Evolutionary conservation across 2,888 invertebrate species (phyloP).

Genomic region (Pyrocoelia pectoralis): DNA sequence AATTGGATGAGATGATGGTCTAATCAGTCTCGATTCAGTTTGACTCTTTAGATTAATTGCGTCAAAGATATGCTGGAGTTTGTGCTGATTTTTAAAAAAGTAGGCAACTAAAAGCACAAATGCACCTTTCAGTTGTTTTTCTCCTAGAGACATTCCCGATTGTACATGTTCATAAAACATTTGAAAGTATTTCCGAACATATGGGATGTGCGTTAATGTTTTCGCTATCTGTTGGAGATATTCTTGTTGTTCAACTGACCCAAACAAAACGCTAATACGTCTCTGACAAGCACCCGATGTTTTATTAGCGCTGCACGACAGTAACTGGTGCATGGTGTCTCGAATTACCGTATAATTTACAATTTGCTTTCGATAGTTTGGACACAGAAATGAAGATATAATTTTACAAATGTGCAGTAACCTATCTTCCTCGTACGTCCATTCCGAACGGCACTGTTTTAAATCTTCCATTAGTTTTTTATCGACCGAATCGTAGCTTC

Average conservation of each 20-base stretch:
- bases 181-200: slow-evolving; percentile 33
- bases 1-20: neutral
- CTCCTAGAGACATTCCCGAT: slow-evolving; percentile 11
- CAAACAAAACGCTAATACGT: slow-evolving; percentile 59
- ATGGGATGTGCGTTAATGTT: slow-evolving; percentile 23
- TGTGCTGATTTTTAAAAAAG: slow-evolving; percentile 26
- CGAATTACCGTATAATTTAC: slow-evolving; percentile 62
- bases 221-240: slow-evolving; percentile 22
- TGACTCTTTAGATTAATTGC: slow-evolving; percentile 13
- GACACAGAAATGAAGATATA: slow-evolving; percentile 65
- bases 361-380: slow-evolving; percentile 57
- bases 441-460: slow-evolving; percentile 68
- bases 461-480: slow-evolving; percentile 68
- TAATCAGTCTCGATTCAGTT: neutral
- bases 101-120: slow-evolving; percentile 36
- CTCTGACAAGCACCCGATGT: slow-evolving; percentile 74
- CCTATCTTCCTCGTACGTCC: slow-evolving; percentile 74
- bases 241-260: slow-evolving; percentile 15
- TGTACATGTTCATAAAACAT: slow-evolving; percentile 22
- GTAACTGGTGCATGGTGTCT: slow-evolving; percentile 64
- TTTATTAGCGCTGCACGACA: slow-evolving; percentile 67
- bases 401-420: slow-evolving; percentile 73
- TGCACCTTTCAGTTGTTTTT: slow-evolving; percentile 28
- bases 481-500: slow-evolving; percentile 69
- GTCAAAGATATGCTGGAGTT: slow-evolving; percentile 25